These are phyloP conservation scores for Amia ocellicauda DNA, from an alignment of 2,113 vertebrate genomes.

Conservation along the genomic window DNA sequence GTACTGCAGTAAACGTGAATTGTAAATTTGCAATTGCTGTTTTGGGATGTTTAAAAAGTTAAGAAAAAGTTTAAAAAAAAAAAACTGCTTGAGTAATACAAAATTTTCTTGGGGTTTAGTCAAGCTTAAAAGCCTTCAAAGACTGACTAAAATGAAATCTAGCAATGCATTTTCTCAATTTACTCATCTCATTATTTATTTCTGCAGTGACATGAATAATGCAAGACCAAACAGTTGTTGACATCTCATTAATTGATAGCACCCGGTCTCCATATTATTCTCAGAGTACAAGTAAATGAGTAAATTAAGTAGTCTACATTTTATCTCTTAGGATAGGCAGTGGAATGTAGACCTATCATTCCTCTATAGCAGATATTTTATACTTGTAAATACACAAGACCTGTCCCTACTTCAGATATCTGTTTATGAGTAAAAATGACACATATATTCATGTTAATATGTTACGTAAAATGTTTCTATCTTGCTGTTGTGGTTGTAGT, in stretches of 20 bases:
- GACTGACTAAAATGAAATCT: slow-evolving; percentile 1
- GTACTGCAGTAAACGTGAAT: too few species aligned
- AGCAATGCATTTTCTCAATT: slow-evolving; percentile 28
- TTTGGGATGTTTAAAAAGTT: too few species aligned
- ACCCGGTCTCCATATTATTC: slow-evolving; percentile 16
- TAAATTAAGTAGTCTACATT: slow-evolving; percentile 6
- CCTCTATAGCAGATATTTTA: neutral
- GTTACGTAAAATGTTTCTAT: too few species aligned
- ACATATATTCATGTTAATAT: too few species aligned
- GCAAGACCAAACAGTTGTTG: slow-evolving; percentile 42
- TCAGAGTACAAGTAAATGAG: neutral
- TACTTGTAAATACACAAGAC: neutral
- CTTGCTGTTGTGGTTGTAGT: too few species aligned
- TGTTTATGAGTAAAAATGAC: too few species aligned
- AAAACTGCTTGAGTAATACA: too few species aligned
- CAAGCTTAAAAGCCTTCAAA: slow-evolving; percentile 37
- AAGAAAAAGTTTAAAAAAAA: too few species aligned
- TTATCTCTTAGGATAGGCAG: slow-evolving; percentile 15
- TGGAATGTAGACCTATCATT: slow-evolving; percentile 41
- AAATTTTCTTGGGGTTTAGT: too few species aligned
- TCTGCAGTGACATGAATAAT: slow-evolving; percentile 41
- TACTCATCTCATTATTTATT: slow-evolving; percentile 39
- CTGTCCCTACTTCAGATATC: too few species aligned
- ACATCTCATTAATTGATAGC: slow-evolving; percentile 52
- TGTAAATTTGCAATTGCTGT: too few species aligned